phyloP scores from a whole-genome alignment of 2,797 vertebrate species.

The Rhinogobio ventralis region DNA sequence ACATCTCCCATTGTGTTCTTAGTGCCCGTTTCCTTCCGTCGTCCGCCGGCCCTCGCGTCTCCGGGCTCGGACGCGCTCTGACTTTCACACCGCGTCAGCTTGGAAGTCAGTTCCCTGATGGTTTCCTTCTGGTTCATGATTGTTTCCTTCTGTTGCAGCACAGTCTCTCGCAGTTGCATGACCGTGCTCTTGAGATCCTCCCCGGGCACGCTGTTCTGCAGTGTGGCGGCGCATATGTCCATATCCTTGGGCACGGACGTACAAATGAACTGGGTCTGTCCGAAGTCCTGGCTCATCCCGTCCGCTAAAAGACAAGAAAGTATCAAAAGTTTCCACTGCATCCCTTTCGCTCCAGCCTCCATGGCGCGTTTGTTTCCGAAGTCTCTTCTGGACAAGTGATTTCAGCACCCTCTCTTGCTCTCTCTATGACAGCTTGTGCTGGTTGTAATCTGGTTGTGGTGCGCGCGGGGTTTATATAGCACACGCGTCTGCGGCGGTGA shows the following conservation, averaged over 20 bases:
- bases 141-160: slow-evolving; percentile 95
- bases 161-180: slow-evolving; percentile 93
- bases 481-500: slow-evolving; percentile 74
- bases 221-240: slow-evolving; percentile 91
- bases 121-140: slow-evolving; percentile 97
- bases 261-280: slow-evolving; percentile 95
- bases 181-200: slow-evolving; percentile 90
- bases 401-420: slow-evolving; percentile 52
- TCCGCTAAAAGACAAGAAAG: slow-evolving; percentile 77
- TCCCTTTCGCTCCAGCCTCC: slow-evolving; percentile 69
- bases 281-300: slow-evolving; percentile 84
- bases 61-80: slow-evolving; percentile 85
- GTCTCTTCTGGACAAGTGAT: slow-evolving; percentile 19
- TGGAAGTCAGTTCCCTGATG: slow-evolving; percentile 93
- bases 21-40: slow-evolving; percentile 81
- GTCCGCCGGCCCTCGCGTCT: slow-evolving; percentile 77
- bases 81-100: slow-evolving; percentile 93
- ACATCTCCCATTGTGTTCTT: slow-evolving; percentile 98
- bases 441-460: slow-evolving; percentile 74
- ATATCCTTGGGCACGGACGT: slow-evolving; percentile 95
- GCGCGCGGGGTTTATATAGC: slow-evolving; percentile 82
- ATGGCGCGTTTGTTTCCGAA: slow-evolving; percentile 56
- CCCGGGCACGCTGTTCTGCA: slow-evolving; percentile 86
- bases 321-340: slow-evolving; percentile 82
- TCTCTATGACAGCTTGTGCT: slow-evolving; percentile 67